phyloP scores from a whole-genome alignment of 35 echinoderm and acorn worm genomes.

The Ophioderma brevispina region DNA sequence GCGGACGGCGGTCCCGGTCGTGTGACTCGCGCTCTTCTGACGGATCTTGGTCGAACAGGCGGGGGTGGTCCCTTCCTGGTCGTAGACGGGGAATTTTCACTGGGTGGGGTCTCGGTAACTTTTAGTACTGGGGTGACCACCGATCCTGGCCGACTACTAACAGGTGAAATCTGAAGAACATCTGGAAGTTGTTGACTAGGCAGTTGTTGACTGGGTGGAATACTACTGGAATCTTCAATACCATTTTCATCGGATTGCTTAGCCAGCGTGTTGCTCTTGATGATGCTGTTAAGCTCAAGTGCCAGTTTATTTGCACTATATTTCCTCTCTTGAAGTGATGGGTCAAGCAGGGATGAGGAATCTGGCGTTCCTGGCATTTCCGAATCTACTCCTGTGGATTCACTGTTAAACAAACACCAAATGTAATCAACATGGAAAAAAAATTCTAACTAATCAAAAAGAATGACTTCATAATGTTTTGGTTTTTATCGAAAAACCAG shows the following conservation, averaged over 20 bases:
- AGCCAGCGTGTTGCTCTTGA: not conserved
- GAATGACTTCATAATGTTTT: not conserved
- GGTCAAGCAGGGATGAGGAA: not conserved
- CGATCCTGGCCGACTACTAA: not conserved
- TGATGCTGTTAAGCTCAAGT: not conserved
- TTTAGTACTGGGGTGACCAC: not conserved
- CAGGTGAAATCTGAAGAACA: not conserved
- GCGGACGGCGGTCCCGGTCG: not conserved
- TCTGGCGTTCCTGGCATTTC: not conserved
- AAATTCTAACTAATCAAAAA: not conserved
- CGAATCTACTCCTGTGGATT: not conserved
- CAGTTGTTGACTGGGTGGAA: not conserved
- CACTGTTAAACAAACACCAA: constrained; percentile 6
- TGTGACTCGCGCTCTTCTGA: not conserved
- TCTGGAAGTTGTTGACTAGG: not conserved
- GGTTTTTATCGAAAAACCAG: not conserved
- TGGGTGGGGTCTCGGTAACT: not conserved
- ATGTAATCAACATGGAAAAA: not conserved
- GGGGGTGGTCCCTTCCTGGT: not conserved
- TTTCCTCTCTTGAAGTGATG: not conserved
- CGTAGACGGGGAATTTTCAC: not conserved
- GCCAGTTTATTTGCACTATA: not conserved
- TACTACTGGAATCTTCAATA: not conserved
- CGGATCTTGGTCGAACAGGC: not conserved
- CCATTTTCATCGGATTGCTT: not conserved